A percentile compares a stretch with the other conserved stretches of the same genome.
Evolutionary conservation across 2,888 invertebrate genomes (phyloP).

Genomic region (Amphipyra berbera): DNA sequence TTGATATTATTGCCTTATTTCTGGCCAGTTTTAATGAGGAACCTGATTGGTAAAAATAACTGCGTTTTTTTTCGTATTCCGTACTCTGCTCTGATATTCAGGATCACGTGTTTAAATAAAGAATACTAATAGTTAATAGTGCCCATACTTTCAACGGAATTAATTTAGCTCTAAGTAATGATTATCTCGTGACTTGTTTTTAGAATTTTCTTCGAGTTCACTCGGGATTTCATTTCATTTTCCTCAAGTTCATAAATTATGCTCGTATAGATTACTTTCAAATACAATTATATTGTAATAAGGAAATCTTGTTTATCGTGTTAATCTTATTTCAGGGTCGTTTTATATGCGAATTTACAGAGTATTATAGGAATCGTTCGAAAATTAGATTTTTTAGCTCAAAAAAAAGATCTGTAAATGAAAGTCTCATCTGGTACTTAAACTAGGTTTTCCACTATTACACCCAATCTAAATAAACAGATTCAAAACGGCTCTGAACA

Average conservation of each 20-base stretch:
- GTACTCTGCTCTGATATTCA: conserved; percentile 4
- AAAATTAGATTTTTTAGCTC: too few relatives aligned
- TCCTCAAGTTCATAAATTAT: neutral
- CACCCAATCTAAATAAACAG: neutral
- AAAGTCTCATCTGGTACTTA: neutral
- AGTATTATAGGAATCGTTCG: too few relatives aligned
- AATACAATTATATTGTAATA: neutral
- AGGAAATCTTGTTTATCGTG: neutral
- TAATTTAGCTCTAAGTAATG: neutral
- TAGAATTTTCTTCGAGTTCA: conserved; percentile 8
- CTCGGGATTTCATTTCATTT: neutral
- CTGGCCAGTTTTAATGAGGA: conserved; percentile 9
- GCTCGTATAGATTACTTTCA: neutral
- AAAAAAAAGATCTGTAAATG: neutral
- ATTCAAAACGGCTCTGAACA: neutral
- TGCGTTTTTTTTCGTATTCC: neutral
- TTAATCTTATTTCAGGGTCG: neutral
- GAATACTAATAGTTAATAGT: too few relatives aligned
- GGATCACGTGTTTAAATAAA: conserved; percentile 8
- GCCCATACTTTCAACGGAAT: too few relatives aligned
- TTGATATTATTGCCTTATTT: conserved; percentile 35
- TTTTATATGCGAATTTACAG: too few relatives aligned
- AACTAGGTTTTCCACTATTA: neutral
- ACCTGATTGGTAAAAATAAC: conserved; percentile 3
- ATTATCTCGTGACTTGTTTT: conserved; percentile 6